Conservation (phyloP, 2,797 vertebrate genomes). For the Sphenopsis melanotis region DNA sequence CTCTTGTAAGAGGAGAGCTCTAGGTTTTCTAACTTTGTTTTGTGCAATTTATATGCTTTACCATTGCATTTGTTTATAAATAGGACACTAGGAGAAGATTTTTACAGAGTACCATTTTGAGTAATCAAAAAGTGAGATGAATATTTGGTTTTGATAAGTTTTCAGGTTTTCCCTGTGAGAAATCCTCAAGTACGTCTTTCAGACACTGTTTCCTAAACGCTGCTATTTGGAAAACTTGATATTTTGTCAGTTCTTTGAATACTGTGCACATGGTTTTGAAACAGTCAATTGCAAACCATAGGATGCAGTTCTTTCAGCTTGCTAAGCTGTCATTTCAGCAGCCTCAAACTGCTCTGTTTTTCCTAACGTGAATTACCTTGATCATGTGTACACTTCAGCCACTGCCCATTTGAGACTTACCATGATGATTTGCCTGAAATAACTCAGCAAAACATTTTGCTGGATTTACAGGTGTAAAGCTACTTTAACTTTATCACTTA, state of each 20-base stretch:
- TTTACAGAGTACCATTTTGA: not conserved
- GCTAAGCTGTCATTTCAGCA: not conserved
- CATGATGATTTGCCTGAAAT: not conserved
- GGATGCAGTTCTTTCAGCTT: not conserved
- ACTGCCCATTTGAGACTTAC: not conserved
- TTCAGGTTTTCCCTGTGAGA: not conserved
- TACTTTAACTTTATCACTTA: not conserved
- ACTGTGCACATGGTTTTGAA: not conserved
- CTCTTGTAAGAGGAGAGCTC: not conserved
- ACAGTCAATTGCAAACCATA: not conserved
- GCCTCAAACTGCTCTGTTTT: not conserved
- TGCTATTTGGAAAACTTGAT: not conserved
- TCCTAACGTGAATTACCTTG: not conserved
- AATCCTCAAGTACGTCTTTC: not conserved
- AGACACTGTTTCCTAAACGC: not conserved
- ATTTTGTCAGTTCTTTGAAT: not conserved
- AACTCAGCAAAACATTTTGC: not conserved
- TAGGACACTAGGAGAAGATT: not conserved
- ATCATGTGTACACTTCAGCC: not conserved
- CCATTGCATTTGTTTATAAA: not conserved
- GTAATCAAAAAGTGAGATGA: not conserved
- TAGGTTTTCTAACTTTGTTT: not conserved
- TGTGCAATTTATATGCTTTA: not conserved
- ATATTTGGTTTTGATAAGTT: not conserved
- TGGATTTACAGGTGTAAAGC: not conserved